Percentiles rank a stretch among this genome's conserved stretches.
Conservation (phyloP, 2,113 vertebrate species). For the Nannospalax galili region DNA sequence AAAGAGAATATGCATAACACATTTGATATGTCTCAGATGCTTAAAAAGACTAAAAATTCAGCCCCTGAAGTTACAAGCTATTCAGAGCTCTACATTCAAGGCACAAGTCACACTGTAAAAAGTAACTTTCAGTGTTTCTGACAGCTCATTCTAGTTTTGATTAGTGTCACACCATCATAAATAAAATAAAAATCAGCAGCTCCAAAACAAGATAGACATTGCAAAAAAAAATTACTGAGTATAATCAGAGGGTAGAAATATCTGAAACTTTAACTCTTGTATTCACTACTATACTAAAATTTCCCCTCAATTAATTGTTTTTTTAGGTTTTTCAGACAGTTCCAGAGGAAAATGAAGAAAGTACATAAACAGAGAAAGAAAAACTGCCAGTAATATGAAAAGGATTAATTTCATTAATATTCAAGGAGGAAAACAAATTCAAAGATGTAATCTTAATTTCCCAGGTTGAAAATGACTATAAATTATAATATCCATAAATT, state of each 20-base stretch:
- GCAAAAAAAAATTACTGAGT: background rate
- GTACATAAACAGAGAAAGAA: slow-evolving; percentile 12
- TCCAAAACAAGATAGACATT: background rate
- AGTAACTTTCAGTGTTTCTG: background rate
- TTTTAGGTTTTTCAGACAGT: background rate
- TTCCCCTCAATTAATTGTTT: slow-evolving; percentile 11
- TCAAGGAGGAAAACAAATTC: slow-evolving; percentile 36
- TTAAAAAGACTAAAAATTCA: background rate
- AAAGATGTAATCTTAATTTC: slow-evolving; percentile 32
- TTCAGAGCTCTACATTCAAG: slow-evolving; percentile 24
- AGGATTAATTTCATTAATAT: slow-evolving; percentile 22
- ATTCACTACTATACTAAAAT: background rate
- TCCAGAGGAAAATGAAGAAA: slow-evolving; percentile 28
- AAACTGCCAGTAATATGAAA: slow-evolving; percentile 25
- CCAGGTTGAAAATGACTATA: slow-evolving; percentile 34
- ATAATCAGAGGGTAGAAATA: background rate
- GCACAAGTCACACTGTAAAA: background rate
- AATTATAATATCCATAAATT: slow-evolving; percentile 37
- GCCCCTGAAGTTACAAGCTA: background rate
- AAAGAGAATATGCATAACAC: background rate
- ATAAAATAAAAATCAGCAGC: background rate
- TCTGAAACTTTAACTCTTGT: slow-evolving; percentile 6
- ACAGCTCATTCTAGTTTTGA: slow-evolving; percentile 1
- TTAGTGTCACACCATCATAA: background rate
- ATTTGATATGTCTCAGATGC: background rate